Evolutionary conservation across 2,797 vertebrate genomes (phyloP), one percentile per base, ranked within the genome.

Genomic region (Pseudomugil tenellus): DNA sequence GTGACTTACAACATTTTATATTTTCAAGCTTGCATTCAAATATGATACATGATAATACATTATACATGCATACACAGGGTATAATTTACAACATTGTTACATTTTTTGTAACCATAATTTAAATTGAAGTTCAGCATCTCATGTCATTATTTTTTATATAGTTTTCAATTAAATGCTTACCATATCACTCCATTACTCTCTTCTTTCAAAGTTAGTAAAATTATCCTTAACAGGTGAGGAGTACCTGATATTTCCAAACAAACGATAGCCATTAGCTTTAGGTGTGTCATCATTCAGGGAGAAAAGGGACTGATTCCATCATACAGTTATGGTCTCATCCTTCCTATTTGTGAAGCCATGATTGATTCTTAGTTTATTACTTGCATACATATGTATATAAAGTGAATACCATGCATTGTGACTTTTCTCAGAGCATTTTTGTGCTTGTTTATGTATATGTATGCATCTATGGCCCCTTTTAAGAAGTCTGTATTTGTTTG

Each of bases 401-500:
- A 80, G 70, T 67, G 79, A 85, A 84, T 83, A 77, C 46, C 71
- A 76, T 80, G 70, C 31, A 62, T 67, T 48, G 58, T 69, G 67
- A 69, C 62, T 88, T 88, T 83, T 76, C 79, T 67, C 19, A 39
- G 37, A 63, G 53, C 32, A 49, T 63, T 26, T 79, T 58, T 81
- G 52, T 74, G 29, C 29, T 25, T 69, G 63, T 74, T 17, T 43
- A 63, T 54, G 13, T 72, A 53, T 62, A 37, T 58, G 28, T 46
- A 25, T 53, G 54, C 67, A 37, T 51, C 52, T 74, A 37, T 77
- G 79, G 80, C 77, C 78, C 79, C 77, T 89, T 87, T 90, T 53
- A 87, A 84, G 81, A 85, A 81, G 70, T 72, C 77, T 67, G 75
- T 76, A 77, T 91, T 85, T 92, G 83, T 87, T 91, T 84, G 81